Evolutionary conservation across 2,797 vertebrate species (phyloP).

Genomic region (Esox masquinongy): DNA sequence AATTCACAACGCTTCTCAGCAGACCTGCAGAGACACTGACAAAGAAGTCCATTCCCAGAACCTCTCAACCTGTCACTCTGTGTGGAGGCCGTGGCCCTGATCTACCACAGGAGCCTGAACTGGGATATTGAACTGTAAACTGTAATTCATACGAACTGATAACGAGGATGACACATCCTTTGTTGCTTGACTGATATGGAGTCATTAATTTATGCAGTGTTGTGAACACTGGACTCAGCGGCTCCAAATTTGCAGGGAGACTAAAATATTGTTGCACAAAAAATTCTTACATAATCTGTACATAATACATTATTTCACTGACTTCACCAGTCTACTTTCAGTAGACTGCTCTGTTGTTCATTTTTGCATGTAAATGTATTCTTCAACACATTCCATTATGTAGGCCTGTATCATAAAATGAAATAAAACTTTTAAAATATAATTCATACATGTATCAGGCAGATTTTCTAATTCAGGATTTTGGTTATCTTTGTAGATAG

Average conservation of each 20-base stretch:
- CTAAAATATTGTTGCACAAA: not conserved
- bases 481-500: no score
- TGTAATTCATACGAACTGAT: constrained; percentile 6
- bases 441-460: no score
- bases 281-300: constrained; percentile 41
- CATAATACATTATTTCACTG: constrained; percentile 36
- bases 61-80: constrained; percentile 31
- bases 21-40: constrained; percentile 13
- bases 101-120: not conserved
- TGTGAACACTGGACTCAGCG: constrained; percentile 14
- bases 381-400: constrained; percentile 46
- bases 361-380: constrained; percentile 78
- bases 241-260: constrained; percentile 17
- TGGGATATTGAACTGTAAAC: constrained; percentile 19
- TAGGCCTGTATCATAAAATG: not conserved
- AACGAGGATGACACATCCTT: not conserved
- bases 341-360: constrained; percentile 35
- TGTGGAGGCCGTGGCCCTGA: constrained; percentile 78
- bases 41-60: constrained; percentile 39
- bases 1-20: constrained; percentile 12
- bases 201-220: constrained; percentile 24
- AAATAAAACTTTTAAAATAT: not conserved
- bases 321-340: constrained; percentile 20
- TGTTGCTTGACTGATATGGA: constrained; percentile 4
- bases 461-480: no score